Evolutionary conservation across 2,888 invertebrate genomes (phyloP).

Genomic region (Chironomus riparius): DNA sequence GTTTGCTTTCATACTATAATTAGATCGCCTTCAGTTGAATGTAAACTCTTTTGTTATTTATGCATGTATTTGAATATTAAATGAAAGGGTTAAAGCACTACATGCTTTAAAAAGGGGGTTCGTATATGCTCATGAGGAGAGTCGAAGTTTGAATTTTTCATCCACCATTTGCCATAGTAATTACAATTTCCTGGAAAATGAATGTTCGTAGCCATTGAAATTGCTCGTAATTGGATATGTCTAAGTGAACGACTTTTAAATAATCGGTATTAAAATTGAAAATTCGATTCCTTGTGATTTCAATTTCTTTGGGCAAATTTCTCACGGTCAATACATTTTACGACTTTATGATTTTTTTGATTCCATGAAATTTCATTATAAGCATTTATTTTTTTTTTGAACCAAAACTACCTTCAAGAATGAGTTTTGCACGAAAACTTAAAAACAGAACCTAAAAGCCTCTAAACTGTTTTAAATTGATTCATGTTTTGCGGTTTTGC

Average conservation of each 20-base stretch:
- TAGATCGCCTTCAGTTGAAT: not conserved
- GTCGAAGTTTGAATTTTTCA: too few relatives aligned
- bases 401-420: not conserved
- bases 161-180: not conserved
- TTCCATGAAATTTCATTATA: constrained; percentile 5
- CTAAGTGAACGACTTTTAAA: not conserved
- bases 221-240: not conserved
- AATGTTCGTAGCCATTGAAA: not conserved
- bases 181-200: not conserved
- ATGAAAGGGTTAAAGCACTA: not conserved
- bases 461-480: constrained; percentile 6
- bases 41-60: not conserved
- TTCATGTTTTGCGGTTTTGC: constrained; percentile 10
- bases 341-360: not conserved
- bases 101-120: not conserved
- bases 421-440: not conserved
- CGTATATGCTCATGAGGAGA: too few relatives aligned
- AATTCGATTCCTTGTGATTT: too few relatives aligned
- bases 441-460: not conserved
- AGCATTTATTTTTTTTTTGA: too few relatives aligned
- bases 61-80: not conserved
- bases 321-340: not conserved
- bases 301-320: not conserved
- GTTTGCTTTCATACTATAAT: not conserved
- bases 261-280: too few relatives aligned